These are phyloP conservation scores for Trinorchestia longiramus DNA, from an alignment of 1,140 invertebrate genomes.

Conservation along the genomic window DNA sequence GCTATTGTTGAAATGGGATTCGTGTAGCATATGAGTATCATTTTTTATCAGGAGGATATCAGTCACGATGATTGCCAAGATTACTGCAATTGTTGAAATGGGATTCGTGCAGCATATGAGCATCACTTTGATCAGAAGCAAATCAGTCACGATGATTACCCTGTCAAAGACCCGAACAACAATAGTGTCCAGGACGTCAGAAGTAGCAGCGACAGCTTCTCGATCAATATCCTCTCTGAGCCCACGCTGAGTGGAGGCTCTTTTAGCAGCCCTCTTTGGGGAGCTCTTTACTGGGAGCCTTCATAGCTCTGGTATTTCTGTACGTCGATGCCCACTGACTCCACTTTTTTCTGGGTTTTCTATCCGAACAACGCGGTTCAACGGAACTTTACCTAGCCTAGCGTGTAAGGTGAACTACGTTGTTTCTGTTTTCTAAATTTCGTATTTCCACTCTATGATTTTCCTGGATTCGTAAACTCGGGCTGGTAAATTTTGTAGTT, in stretches of 20 bases:
- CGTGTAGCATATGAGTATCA: background rate
- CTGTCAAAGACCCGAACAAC: slow-evolving; percentile 20
- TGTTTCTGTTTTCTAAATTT: too few species aligned
- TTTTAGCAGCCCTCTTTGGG: slow-evolving; percentile 21
- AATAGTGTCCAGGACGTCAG: slow-evolving; percentile 34
- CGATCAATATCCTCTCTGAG: slow-evolving; percentile 13
- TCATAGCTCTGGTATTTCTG: background rate
- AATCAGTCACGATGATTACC: slow-evolving; percentile 21
- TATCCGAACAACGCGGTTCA: background rate
- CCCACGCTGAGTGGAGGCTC: background rate
- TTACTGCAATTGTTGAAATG: background rate
- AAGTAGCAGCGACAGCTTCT: slow-evolving; percentile 31
- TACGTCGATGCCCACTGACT: background rate
- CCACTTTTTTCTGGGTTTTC: background rate
- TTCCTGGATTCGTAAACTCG: too few species aligned
- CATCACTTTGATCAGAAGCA: background rate
- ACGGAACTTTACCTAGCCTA: too few species aligned
- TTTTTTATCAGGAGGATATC: background rate
- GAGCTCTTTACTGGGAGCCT: slow-evolving; percentile 3
- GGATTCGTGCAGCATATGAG: background rate
- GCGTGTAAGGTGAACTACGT: too few species aligned
- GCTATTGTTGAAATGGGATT: background rate
- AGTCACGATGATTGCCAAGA: slow-evolving; percentile 14
- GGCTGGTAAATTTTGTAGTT: too few species aligned
- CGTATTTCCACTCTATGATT: too few species aligned